Evolutionary conservation across 1,140 invertebrate species (phyloP), one percentile per base, ranked within the genome.

Genomic region (Ceratosolen solmsi): DNA sequence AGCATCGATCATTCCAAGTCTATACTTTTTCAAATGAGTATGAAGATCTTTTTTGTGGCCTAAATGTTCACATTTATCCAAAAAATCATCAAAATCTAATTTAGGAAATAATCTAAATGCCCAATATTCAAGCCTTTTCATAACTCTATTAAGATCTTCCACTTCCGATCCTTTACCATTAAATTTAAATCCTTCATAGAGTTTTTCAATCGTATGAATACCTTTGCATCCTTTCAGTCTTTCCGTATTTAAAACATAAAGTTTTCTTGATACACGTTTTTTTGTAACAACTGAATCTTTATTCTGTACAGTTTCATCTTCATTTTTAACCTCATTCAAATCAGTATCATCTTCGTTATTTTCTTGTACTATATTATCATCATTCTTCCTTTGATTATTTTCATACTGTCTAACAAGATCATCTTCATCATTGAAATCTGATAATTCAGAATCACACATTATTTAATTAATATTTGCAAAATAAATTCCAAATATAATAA

Each of bases 91-190:
- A 92, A 98, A 98, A 27, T 95, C 93, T 85, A 95, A 95, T 87
- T 96, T 97, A 1, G 98, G 97, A 92, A 95, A 98, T 63, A 99
- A 88, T 80, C 97, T 93, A 89, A 98, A 97, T 2, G 95, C 95
- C 98, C 98, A 99, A 86, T 98, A 97, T 86, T 99, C 96, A 74
- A 98, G 87, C 84, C 94, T 95, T 58, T 95, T 94, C 91, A 99
- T 93, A 0, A 98, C 91, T 70, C 94, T 88, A 87, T 96, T 93
- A 22, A 99, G 92, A 92, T 99, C 97, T 83, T 95, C 91, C 82
- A 94, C 94, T 91, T 98, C 97, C 89, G 96, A 92, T 1, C 96
- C 96, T 92, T 96, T 95, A 71, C 97, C 97, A 90, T 95, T 93
- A 86, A 96, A 97, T 89, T 96, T 96, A 68, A 97, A 94, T 86